phyloP scores from a whole-genome alignment of 2,888 invertebrate genomes.

The Nysson spinosus region DNA sequence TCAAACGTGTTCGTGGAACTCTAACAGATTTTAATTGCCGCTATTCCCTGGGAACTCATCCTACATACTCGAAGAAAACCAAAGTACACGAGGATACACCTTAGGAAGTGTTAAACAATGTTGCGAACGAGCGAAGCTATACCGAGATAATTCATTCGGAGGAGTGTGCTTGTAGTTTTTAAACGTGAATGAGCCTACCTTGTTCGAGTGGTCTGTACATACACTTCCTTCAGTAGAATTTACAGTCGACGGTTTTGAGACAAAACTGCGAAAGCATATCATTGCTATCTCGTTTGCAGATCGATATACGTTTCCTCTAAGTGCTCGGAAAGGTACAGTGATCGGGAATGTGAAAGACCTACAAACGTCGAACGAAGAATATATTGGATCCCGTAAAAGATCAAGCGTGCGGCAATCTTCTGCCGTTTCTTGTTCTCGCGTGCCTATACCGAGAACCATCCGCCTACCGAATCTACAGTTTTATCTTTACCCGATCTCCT shows the following conservation, averaged over 20 bases:
- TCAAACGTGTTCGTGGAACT: slow-evolving; percentile 1
- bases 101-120: too few relatives aligned
- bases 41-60: neutral
- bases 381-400: slow-evolving; percentile 1
- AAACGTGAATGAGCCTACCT: slow-evolving; percentile 7
- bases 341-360: neutral
- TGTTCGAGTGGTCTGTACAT: slow-evolving; percentile 2
- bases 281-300: slow-evolving; percentile 3
- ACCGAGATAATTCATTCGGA: slow-evolving; percentile 1
- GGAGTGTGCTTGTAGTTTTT: neutral
- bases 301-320: slow-evolving; percentile 7
- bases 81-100: too few relatives aligned
- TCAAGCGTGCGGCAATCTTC: too few relatives aligned
- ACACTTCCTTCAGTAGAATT: slow-evolving; percentile 27
- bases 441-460: slow-evolving; percentile 7
- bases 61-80: neutral
- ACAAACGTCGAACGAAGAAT: neutral
- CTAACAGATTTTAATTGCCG: slow-evolving; percentile 4
- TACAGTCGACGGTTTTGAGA: slow-evolving; percentile 37
- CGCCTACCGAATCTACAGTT: neutral
- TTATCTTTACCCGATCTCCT: neutral
- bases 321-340: neutral
- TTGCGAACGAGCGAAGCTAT: neutral
- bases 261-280: slow-evolving; percentile 36
- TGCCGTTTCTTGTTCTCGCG: slow-evolving; percentile 43